Conservation (phyloP, 2,113 vertebrate species). For the Mormyrus lacerda region DNA sequence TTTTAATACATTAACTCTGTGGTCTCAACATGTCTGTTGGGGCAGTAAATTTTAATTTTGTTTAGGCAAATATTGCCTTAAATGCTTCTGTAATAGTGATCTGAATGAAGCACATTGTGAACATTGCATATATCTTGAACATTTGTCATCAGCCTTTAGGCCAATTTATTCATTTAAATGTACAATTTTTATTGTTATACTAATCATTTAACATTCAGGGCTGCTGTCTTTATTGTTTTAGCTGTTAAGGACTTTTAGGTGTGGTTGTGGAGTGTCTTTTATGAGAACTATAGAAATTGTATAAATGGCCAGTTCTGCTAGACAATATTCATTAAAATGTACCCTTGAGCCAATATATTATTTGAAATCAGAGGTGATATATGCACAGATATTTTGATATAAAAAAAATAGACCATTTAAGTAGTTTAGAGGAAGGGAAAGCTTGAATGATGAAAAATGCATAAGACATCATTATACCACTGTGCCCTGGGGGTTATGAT, state of each 20-base stretch:
- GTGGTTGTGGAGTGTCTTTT: background rate
- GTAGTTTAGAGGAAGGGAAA: background rate
- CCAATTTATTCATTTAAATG: constrained; percentile 11
- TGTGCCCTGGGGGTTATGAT: background rate
- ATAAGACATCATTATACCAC: background rate
- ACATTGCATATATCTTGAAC: background rate
- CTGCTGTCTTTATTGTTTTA: background rate
- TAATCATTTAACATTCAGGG: constrained; percentile 1
- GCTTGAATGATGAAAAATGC: background rate
- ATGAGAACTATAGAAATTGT: background rate
- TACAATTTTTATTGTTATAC: background rate
- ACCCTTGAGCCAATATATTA: constrained; percentile 4
- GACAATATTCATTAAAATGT: constrained; percentile 19
- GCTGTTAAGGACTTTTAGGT: background rate
- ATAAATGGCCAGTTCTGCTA: background rate
- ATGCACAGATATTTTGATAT: constrained; percentile 17
- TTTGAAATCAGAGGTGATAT: background rate
- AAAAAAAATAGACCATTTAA: constrained; percentile 7
- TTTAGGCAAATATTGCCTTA: background rate
- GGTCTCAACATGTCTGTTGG: background rate
- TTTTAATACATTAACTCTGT: background rate
- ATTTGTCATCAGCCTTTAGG: background rate
- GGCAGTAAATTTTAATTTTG: background rate
- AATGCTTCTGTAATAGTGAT: constrained; percentile 10
- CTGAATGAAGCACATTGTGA: background rate